Base-by-base conservation (phyloP, 2,797 vertebrate genomes). In the Naso thynnoides region DNA sequence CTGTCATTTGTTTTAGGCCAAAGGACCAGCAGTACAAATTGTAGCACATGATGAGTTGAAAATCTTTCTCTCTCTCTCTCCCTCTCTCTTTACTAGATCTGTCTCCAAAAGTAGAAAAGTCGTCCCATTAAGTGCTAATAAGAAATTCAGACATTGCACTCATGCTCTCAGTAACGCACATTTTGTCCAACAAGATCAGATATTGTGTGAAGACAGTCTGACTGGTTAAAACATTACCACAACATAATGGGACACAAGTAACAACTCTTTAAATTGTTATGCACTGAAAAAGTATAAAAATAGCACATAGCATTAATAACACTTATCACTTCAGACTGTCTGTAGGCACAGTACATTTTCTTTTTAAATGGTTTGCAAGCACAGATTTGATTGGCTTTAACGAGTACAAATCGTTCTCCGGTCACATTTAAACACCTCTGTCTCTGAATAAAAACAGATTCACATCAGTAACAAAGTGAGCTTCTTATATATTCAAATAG, bases 301-400 rank as follows among this genome's bases (percentile, higher is more conserved):
- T 44, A 75, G 76, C 38, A 59, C 61, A 68, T 62, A 33, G 50
- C 26, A 73, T 18, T 38, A 45, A 83, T 23, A 38, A 15, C 1
- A 42, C 33, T 44, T 2, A 48, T 63, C 6, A 47, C 15, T 42
- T 60, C 47, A 70, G 27, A 60, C 9, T 62, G 19, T 63, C 13
- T 49, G 14, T 66, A 5, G 4, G 67, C 41, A 72, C 3, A 31
- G 31, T 19, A 47, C 11, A 47, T 36, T 33, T 19, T 50, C 6
- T 27, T 3, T 53, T 55, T 49, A 8, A 64, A 69, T 29, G 39
- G 18, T 48, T 39, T 56, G 31, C 55, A 57, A 69, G 52, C 62
- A 41, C 29, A 54, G 55, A 15, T 62, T 24, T 54, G 14, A 58
- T 70, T 44, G 23, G 14, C 1, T 19, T 50, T 14, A n/a, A 39